Evolutionary conservation across 2,888 invertebrate species (phyloP).

Genomic region (Agrotis segetum): DNA sequence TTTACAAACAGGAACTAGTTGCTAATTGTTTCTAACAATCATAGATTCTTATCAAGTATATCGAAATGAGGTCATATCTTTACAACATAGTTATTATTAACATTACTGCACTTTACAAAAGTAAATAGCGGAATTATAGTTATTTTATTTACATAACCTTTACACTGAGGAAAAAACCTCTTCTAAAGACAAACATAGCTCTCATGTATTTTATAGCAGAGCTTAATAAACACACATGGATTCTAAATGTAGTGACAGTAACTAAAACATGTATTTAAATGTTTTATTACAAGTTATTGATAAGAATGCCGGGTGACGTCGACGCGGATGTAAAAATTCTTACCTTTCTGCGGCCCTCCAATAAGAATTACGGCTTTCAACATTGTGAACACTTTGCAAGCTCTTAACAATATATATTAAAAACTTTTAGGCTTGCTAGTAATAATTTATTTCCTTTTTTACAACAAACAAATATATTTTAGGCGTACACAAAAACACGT

Average conservation of each 20-base stretch:
- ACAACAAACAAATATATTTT: constrained; percentile 26
- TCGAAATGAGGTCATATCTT: constrained; percentile 11
- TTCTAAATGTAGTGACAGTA: background rate
- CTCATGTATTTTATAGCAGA: background rate
- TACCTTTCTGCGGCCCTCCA: constrained; percentile 98
- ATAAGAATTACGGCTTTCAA: constrained; percentile 97
- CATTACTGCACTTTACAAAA: background rate
- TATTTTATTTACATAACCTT: constrained; percentile 51
- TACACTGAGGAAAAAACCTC: background rate
- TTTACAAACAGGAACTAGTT: background rate
- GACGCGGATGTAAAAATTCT: constrained; percentile 33
- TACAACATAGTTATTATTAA: background rate
- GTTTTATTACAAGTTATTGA: constrained; percentile 22
- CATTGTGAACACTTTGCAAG: constrained; percentile 81
- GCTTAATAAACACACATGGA: background rate
- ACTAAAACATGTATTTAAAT: background rate
- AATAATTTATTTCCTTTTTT: constrained; percentile 23
- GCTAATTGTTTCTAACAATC: background rate
- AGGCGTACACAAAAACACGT: constrained; percentile 62
- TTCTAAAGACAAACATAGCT: background rate
- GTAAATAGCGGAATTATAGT: background rate
- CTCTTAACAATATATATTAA: background rate
- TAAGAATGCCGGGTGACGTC: constrained; percentile 76
- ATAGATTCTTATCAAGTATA: constrained; percentile 14
- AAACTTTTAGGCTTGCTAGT: background rate